Evolutionary conservation across 2,888 invertebrate genomes (phyloP), one percentile per base, ranked within the genome.

Genomic region (Dryococelus australis): DNA sequence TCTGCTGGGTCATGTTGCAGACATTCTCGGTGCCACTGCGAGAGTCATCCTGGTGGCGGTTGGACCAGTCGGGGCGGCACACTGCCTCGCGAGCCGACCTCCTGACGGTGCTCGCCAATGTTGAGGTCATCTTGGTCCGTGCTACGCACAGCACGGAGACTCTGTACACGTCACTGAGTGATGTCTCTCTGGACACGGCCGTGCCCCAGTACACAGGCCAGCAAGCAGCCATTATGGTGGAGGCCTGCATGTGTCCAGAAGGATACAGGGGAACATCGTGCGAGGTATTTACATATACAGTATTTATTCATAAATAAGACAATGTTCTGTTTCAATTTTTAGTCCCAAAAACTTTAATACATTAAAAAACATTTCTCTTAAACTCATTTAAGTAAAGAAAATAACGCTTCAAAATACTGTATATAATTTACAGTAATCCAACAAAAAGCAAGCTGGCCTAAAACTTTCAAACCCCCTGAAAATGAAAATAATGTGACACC

Each of bases 121-220:
- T 99, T 20, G 96, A 97, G 90, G 94, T 96, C 20, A 96, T 98
- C 88, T 93, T 98, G 13, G 96, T 99, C 43, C 94, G 98, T 86
- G 98, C 98, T 0, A 96, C 97, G 0, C 94, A 95, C 84, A 94
- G 95, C 88, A 93, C 94, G 86, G 94, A 96, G 89, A 95, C 95
- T 88, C 93, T 94, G 0, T 94, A 95, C 0, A 93, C 94, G 0
- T 95, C 95, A 85, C 95, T 99, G 84, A 96, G 97, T 88, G 97
- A 98, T 91, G 96, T 99, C 0, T 95, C 96, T 35, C 94, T 99
- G 92, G 98, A 99, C 90, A 96, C 97, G 3, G 97, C 98, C 0
- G 95, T 96, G 0, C 94, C 95, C 79, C 94, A 94, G 85, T 93
- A 94, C 84, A 94, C 95, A 53, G 94, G 94, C 1, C 94, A 93